Percentiles rank a stretch among this genome's conserved stretches.
These are phyloP conservation scores for Drosophila sordidula DNA, from an alignment of 2,888 invertebrate genomes.

Conservation along the genomic window DNA sequence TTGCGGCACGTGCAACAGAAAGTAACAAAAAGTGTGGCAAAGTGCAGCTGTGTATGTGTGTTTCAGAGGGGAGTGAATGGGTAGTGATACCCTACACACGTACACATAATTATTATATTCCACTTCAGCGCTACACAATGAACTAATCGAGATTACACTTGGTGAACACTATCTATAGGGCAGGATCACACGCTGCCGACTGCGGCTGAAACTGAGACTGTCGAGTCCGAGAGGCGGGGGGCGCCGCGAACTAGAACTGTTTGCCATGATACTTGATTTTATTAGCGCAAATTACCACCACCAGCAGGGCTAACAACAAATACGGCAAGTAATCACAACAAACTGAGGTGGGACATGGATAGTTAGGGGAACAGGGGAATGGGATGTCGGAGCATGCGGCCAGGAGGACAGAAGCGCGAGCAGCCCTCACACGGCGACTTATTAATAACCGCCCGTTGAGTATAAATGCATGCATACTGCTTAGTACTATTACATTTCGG, in stretches of 20 bases:
- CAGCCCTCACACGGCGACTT: constrained; percentile 63
- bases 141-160: constrained; percentile 79
- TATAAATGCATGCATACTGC: constrained; percentile 42
- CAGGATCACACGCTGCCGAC: constrained; percentile 61
- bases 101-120: constrained; percentile 81
- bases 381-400: neutral
- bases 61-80: constrained; percentile 17
- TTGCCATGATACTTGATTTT: constrained; percentile 81
- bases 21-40: constrained; percentile 73
- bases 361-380: constrained; percentile 11
- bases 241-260: constrained; percentile 34
- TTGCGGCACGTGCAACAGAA: constrained; percentile 70
- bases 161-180: constrained; percentile 66
- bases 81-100: constrained; percentile 47
- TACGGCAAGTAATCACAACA: constrained; percentile 74
- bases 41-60: constrained; percentile 73
- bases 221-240: neutral
- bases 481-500: constrained; percentile 5
- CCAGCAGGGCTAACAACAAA: constrained; percentile 54
- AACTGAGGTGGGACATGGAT: constrained; percentile 63
- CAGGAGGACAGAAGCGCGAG: constrained; percentile 23
- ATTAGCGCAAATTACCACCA: constrained; percentile 82
- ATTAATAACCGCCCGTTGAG: constrained; percentile 81
- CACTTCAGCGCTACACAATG: constrained; percentile 77
- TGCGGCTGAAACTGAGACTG: neutral